Base-by-base conservation (phyloP, 1,140 invertebrate species). In the Philopotamus ludificatus region DNA sequence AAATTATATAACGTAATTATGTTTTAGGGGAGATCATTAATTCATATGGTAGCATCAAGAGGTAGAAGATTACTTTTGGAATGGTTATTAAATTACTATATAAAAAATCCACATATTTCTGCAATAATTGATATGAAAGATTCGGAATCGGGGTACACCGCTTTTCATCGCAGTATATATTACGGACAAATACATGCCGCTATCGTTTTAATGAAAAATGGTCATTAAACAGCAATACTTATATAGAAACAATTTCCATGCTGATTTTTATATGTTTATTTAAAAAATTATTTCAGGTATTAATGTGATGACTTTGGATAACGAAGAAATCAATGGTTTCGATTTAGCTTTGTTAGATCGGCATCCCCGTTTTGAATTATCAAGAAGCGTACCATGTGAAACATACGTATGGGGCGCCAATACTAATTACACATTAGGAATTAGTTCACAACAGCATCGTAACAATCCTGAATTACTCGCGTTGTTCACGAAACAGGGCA, bases 371-470 rank as follows among this genome's bases (percentile, higher is more conserved):
- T 22, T 62, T 9, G 54, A 65, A 18, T 10, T 65, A 20, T 60
- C 47, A n/a, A 62, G 51, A 44, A 49, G 54, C 10, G 42, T 74
- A 55, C 78, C 78, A 0, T 74, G 73, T 50, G 85, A 87, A 73
- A 79, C 83, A 0, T 88, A 87, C 74, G 84, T 86, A 2, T 91
- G 89, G 89, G 89, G 90, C 9, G 83, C 82, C 54, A 91, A 92
- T 74, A 80, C 82, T 4, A 91, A 91, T 76, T 89, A 87, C 73
- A 89, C 86, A 0, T 79, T 90, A 4, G 90, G 89, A 1, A 81
- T 78, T 3, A 76, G 75, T 0, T 76, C 77, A 0, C 78, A 79
- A 34, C 77, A 79, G 34, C 76, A 76, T 8, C 66, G 76, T 9
- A 73, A 73, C 22, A 44, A 71, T 0, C 79, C 79, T 0, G 79